Percentiles rank a stretch among this genome's conserved stretches.
These are phyloP conservation scores for Calameuta pallipes DNA, from an alignment of 2,888 invertebrate species.

Conservation along the genomic window DNA sequence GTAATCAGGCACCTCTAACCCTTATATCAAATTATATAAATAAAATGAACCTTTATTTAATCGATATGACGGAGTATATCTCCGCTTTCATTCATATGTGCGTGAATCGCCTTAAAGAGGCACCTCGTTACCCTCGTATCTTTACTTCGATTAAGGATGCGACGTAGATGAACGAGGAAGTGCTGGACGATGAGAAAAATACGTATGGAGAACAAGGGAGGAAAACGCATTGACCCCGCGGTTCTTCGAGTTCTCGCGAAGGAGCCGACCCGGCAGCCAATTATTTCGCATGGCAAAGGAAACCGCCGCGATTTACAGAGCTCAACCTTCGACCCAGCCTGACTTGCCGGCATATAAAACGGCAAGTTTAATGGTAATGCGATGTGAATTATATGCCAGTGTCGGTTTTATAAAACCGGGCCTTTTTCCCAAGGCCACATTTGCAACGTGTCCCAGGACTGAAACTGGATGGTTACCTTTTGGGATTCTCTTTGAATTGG, in stretches of 20 bases:
- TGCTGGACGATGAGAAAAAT: background rate
- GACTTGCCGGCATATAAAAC: slow-evolving; percentile 25
- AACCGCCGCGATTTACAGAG: background rate
- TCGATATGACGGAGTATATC: background rate
- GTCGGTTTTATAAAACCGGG: background rate
- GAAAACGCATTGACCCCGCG: background rate
- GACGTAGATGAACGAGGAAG: background rate
- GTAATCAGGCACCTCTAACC: background rate
- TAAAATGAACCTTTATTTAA: background rate
- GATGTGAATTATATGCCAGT: slow-evolving; percentile 1
- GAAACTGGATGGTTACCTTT: background rate
- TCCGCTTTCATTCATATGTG: background rate
- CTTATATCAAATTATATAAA: background rate
- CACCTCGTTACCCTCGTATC: background rate
- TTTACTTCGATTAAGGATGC: background rate
- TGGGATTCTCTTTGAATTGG: background rate
- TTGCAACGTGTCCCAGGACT: background rate
- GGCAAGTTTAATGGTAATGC: slow-evolving; percentile 23
- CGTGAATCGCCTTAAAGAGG: background rate
- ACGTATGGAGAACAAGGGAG: background rate
- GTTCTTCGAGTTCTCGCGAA: background rate
- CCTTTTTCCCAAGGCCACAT: background rate
- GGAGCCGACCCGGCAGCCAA: background rate
- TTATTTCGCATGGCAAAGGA: background rate
- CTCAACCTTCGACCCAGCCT: slow-evolving; percentile 17